Base-by-base conservation (phyloP, 2,888 invertebrate species). In the Megaustenia siamemsis region DNA sequence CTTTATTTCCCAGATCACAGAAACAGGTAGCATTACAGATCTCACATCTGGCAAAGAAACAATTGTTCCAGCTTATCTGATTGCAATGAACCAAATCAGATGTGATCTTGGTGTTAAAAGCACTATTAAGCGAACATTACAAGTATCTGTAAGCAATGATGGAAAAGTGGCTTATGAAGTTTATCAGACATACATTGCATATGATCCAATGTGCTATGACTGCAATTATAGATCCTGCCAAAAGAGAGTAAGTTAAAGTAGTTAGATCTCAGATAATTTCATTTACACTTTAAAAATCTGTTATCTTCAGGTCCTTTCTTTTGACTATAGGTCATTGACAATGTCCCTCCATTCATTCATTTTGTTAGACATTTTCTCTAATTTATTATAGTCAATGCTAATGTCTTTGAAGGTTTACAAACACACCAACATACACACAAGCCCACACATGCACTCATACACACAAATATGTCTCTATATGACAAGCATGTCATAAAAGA, bases 121-220 rank as follows among this genome's bases (percentile, higher is more conserved):
- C 63, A 12, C 18, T 3, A 79, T 32, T n/a, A 84, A 85, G 53
- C 49, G 69, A 49, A 66, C 85, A 4, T 40, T 86, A 43, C 28
- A 56, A n/a, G 77, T 87, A 3, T 82, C 86, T n/a, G 78, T 87
- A 32, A 87, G 87, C 83, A 87, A 87, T 80, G 85, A 87, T 77
- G 87, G 87, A 35, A 63, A 45, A 43, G 49, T 40, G 24, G 63
- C 77, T 28, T 49, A 73, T 24, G n/a, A 80, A 15, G 15, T 60
- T 18, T 79, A 73, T 43, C 79, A 84, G 82, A 49, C 83, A n/a
- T 86, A 85, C 78, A 82, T 84, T 38, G 87, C 86, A 24, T 84
- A 81, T 60, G 87, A 87, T 69, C 86, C 86, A 28, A 66, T 66
- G 45, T 87, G 87, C 73, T 85, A 86, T 40, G 40, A 53, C 35